Evolutionary conservation across 2,888 invertebrate species (phyloP).

Genomic region (Diarsia brunnea): DNA sequence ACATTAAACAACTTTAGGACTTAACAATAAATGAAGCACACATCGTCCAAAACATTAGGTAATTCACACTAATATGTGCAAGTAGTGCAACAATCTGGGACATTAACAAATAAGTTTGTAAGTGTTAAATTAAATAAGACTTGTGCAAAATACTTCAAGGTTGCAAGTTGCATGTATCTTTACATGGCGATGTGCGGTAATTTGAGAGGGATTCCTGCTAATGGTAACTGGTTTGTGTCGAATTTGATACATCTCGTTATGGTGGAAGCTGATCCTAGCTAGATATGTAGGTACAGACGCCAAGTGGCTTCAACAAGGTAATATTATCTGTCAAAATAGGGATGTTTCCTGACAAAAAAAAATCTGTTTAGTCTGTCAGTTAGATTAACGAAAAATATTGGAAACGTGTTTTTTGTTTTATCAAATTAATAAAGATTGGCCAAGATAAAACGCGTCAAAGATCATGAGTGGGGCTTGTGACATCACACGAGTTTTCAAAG

Average conservation of each 20-base stretch:
- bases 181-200: conserved; percentile 2
- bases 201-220: conserved; percentile 8
- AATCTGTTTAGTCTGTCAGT: too few species aligned
- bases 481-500: too few species aligned
- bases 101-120: conserved; percentile 25
- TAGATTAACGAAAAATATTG: too few species aligned
- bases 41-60: conserved; percentile 10
- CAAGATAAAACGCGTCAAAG: too few species aligned
- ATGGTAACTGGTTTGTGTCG: conserved; percentile 7
- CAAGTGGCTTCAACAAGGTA: too few species aligned
- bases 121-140: conserved; percentile 29
- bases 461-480: too few species aligned
- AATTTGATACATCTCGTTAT: conserved; percentile 21
- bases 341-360: too few species aligned
- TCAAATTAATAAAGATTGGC: too few species aligned
- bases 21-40: conserved; percentile 2
- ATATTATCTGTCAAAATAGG: too few species aligned
- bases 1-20: neutral
- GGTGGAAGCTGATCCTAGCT: conserved; percentile 1
- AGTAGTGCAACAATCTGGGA: conserved; percentile 35
- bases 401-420: too few species aligned
- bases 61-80: conserved; percentile 18
- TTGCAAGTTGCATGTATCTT: neutral
- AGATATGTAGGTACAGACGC: too few species aligned
- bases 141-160: conserved; percentile 39